These are phyloP conservation scores for Neoseiulus cucumeris DNA, from an alignment of 1,140 invertebrate species.

Conservation along the genomic window DNA sequence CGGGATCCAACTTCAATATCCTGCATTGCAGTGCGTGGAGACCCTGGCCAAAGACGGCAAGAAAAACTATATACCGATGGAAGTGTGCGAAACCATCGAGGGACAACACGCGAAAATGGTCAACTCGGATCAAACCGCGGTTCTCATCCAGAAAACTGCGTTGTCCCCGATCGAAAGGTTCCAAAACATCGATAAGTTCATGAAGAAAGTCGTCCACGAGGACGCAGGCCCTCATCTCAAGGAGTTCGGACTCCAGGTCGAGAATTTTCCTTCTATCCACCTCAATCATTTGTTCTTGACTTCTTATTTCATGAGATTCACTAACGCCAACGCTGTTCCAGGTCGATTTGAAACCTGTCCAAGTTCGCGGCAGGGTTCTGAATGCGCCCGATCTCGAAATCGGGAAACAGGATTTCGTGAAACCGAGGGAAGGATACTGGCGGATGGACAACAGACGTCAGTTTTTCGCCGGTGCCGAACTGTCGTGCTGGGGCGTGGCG, in stretches of 20 bases:
- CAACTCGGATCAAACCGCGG: constrained; percentile 15
- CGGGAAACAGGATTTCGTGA: neutral
- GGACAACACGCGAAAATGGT: constrained; percentile 22
- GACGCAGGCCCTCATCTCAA: neutral
- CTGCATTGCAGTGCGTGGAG: constrained; percentile 24
- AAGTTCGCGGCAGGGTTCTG: neutral
- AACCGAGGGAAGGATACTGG: neutral
- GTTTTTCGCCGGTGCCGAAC: neutral
- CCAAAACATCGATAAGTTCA: constrained; percentile 12
- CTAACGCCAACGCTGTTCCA: too few species aligned
- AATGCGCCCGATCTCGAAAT: neutral
- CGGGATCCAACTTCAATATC: constrained; percentile 18
- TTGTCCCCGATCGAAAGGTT: neutral
- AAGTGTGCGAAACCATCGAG: constrained; percentile 23
- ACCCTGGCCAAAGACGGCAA: constrained; percentile 17
- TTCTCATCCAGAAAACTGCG: constrained; percentile 22
- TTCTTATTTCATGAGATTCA: too few species aligned
- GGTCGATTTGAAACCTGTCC: neutral
- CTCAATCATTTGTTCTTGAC: too few species aligned
- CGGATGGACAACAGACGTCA: neutral
- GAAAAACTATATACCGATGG: constrained; percentile 24
- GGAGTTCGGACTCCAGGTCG: neutral
- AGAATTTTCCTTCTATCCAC: too few species aligned
- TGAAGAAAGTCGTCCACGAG: constrained; percentile 16
- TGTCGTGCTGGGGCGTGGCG: neutral